Evolutionary conservation across 1,140 invertebrate species (phyloP).

Genomic region (Drosophila quadrilineata): DNA sequence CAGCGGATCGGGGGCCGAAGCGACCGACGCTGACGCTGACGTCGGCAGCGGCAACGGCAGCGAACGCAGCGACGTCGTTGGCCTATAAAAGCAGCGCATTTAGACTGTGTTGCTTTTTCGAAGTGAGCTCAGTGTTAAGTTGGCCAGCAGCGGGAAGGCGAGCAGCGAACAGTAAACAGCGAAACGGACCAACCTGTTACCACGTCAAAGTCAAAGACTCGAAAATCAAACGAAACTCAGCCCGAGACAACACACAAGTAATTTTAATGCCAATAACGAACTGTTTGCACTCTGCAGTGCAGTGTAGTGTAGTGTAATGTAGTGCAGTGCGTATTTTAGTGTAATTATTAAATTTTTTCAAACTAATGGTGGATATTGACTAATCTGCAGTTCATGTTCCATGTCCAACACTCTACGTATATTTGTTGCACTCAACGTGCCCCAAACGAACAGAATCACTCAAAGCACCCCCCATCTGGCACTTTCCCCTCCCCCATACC

Average conservation of each 20-base stretch:
- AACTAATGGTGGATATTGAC: background rate
- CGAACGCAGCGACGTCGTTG: constrained; percentile 3
- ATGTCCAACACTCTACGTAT: background rate
- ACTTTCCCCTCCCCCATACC: background rate
- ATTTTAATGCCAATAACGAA: constrained; percentile 27
- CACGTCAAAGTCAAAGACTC: constrained; percentile 36
- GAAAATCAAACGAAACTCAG: background rate
- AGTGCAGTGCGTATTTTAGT: background rate
- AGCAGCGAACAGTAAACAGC: constrained; percentile 6
- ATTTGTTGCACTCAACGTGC: background rate
- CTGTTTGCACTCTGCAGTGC: constrained; percentile 34
- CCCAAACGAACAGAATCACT: no score
- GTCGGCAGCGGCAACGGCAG: background rate
- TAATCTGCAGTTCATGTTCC: constrained; percentile 2
- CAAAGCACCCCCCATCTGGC: background rate
- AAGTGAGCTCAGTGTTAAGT: constrained; percentile 75
- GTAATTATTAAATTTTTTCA: no score
- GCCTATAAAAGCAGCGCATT: constrained; percentile 76
- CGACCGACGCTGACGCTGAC: background rate
- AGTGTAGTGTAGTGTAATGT: constrained; percentile 8
- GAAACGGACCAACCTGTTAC: constrained; percentile 39
- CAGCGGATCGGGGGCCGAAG: constrained; percentile 28
- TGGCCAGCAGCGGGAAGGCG: constrained; percentile 51
- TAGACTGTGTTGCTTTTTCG: constrained; percentile 70
- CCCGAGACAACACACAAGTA: constrained; percentile 19